These are phyloP conservation scores for Pangasius djambal DNA, from an alignment of 2,797 vertebrate species.

Conservation along the genomic window DNA sequence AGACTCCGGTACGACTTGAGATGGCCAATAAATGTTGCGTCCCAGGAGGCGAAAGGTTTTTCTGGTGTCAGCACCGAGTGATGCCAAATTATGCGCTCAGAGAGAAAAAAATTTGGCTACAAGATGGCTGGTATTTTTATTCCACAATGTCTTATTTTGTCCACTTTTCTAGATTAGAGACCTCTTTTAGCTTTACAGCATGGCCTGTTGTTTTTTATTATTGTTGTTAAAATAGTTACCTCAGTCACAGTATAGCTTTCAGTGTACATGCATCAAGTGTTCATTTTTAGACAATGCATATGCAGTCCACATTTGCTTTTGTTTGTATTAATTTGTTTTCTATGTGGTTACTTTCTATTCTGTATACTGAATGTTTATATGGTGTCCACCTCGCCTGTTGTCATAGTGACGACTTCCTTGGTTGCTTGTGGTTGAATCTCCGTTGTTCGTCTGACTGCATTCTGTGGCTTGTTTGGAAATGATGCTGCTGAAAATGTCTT, in stretches of 20 bases:
- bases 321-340: background rate
- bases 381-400: background rate
- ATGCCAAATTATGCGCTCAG: background rate
- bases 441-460: background rate
- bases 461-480: background rate
- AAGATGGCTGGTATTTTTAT: background rate
- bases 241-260: background rate
- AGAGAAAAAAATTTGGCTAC: background rate
- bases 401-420: background rate
- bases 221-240: background rate
- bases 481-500: background rate
- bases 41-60: too few species aligned
- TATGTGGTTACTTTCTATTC: background rate
- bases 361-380: background rate
- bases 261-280: background rate
- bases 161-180: background rate
- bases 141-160: background rate
- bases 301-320: background rate
- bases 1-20: background rate
- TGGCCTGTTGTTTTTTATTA: background rate
- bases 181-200: background rate
- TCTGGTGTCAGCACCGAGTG: background rate
- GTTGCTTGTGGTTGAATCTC: background rate
- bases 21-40: background rate
- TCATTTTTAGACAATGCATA: background rate